Base-by-base conservation (phyloP, 2,888 invertebrate species). In the Patella ulyssiponensis region DNA sequence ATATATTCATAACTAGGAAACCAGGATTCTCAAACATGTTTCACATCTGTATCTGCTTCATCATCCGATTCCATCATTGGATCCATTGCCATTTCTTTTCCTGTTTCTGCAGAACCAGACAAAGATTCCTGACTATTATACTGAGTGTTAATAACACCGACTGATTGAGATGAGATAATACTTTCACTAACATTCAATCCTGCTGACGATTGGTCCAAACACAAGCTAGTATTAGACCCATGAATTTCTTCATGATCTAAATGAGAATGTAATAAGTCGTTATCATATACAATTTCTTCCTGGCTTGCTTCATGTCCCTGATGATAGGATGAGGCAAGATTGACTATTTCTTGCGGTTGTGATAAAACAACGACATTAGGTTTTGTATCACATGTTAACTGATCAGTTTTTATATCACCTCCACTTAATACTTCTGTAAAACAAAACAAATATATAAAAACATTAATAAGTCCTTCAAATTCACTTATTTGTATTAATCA, bases 41-140 rank as follows among this genome's bases (percentile, higher is more conserved):
- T 77, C 23, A 72, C 71, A 9, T 70, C 53, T 14, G 73, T 33
- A 14, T 81, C 81, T 27, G 79, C 77, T 51, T 84, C 84, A 0
- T 85, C 85, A 76, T 85, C 83, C n/a, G 80, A 82, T 70, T 83
- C 85, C 84, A 85, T 84, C 83, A 85, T 83, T 14, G 85, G 85
- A 69, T 84, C 84, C 82, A 85, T 82, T 11, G 73, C 79, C 53
- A 82, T 82, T 71, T 75, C 76, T 53, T 72, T 74, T 51, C 71
- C 74, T 12, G 74, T 23, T 69, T 77, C 73, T 9, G 73, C 51
- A 9, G 78, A 75, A 15, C 27, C 72, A 4, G 74, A 69, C 9
- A 74, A 56, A 52, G 72, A 44, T 20, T 56, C 74, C 44, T 77
- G 54, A 56, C 76, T 71, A 27, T 53, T 11, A 27, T 56, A 71